These are phyloP conservation scores for Pollenia griseotomentosa DNA, from an alignment of 2,888 invertebrate genomes.

Conservation along the genomic window DNA sequence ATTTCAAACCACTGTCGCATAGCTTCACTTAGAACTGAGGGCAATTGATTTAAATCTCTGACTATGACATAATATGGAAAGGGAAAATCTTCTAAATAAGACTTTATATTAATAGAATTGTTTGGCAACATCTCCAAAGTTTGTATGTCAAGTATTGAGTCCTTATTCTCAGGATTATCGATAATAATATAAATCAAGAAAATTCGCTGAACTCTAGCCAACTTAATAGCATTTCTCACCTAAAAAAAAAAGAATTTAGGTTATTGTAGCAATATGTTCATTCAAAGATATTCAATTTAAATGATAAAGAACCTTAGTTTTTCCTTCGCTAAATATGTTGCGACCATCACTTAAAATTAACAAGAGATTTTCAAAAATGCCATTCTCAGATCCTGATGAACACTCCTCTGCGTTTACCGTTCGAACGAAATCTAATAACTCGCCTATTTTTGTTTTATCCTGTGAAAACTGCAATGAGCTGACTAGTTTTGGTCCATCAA, in stretches of 20 bases:
- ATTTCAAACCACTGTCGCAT: constrained; percentile 99
- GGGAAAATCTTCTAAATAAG: constrained; percentile 97
- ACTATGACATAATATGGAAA: constrained; percentile 99
- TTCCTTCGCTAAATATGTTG: constrained; percentile 95
- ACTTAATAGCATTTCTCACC: constrained; percentile 91
- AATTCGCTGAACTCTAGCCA: constrained; percentile 92
- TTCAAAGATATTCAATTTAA: constrained; percentile 4
- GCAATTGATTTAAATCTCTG: constrained; percentile 93
- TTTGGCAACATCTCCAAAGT: constrained; percentile 85
- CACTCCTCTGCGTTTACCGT: constrained; percentile 86
- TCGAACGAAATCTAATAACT: constrained; percentile 91
- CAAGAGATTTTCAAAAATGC: constrained; percentile 87
- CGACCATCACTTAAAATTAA: constrained; percentile 98
- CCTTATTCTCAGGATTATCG: constrained; percentile 96
- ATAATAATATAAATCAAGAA: constrained; percentile 98
- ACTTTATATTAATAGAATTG: constrained; percentile 86
- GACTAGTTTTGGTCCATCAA: constrained; percentile 91
- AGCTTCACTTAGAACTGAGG: constrained; percentile 96
- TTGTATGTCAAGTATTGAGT: constrained; percentile 95
- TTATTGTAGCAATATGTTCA: neutral
- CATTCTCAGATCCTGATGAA: constrained; percentile 82
- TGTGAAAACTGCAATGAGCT: constrained; percentile 95
- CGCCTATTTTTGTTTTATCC: constrained; percentile 93
- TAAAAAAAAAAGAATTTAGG: constrained; percentile 70
- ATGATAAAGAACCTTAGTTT: constrained; percentile 86